Evolutionary conservation across 2,113 vertebrate genomes (phyloP).

Genomic region (crab-eating macaque (Macaca fascicularis)): T2T-MFA8v1.1 NC_088377.1:149941501-149942000

Average conservation of each 20-base stretch:
- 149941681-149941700: not conserved
- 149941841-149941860: slow-evolving; percentile 10
- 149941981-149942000: slow-evolving; percentile 68
- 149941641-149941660: not conserved
- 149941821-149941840: slow-evolving; percentile 56
- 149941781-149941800: slow-evolving; percentile 56
- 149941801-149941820: not conserved
- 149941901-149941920: slow-evolving; percentile 69
- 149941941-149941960: slow-evolving; percentile 64
- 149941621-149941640: not conserved
- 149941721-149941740: not conserved
- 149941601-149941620: not conserved
- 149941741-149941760: not conserved
- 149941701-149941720: not conserved
- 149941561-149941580: not conserved
- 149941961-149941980: slow-evolving; percentile 65
- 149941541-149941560: not conserved
- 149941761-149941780: slow-evolving; percentile 36
- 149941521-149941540: not conserved
- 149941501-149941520: not conserved
- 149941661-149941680: not conserved
- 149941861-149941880: slow-evolving; percentile 52
- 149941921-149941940: slow-evolving; percentile 70
- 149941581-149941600: not conserved
- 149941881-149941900: slow-evolving; percentile 72